These are phyloP conservation scores for Drosophila merina DNA, from an alignment of 2,888 invertebrate species.

Conservation along the genomic window DNA sequence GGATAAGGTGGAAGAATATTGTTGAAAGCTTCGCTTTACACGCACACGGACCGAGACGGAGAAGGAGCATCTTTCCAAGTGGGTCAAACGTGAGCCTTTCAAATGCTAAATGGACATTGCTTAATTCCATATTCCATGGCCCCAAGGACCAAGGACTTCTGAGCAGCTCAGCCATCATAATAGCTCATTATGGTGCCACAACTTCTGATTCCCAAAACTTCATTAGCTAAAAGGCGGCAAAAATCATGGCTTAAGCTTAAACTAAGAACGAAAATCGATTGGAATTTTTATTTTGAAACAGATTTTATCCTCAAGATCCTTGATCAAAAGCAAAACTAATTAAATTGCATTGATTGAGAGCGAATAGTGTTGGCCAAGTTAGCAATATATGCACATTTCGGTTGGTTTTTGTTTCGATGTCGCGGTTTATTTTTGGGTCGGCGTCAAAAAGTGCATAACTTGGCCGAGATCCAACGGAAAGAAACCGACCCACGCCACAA, in stretches of 20 bases:
- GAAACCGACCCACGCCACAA: conserved; percentile 21
- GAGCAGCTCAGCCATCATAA: conserved; percentile 71
- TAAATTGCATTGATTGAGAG: background rate
- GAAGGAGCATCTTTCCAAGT: conserved; percentile 3
- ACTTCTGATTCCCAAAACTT: conserved; percentile 54
- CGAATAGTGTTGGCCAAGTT: background rate
- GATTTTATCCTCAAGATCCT: too few relatives aligned
- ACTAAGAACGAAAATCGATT: too few relatives aligned
- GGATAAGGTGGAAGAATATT: conserved; percentile 44
- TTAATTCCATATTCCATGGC: conserved; percentile 67
- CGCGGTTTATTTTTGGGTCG: conserved; percentile 66
- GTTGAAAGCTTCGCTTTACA: conserved; percentile 49
- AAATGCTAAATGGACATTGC: conserved; percentile 78
- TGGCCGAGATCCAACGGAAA: conserved; percentile 68
- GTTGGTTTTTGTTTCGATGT: conserved; percentile 37
- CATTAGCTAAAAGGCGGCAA: conserved; percentile 72
- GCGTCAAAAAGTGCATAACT: conserved; percentile 73
- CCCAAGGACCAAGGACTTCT: conserved; percentile 20
- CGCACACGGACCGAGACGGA: conserved; percentile 14
- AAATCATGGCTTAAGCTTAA: background rate
- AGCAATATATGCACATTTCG: conserved; percentile 4
- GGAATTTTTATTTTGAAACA: too few relatives aligned
- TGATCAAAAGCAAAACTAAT: background rate
- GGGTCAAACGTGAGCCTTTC: conserved; percentile 69
- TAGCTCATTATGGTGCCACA: conserved; percentile 65